Evolutionary conservation across 1,140 invertebrate genomes (phyloP), one percentile per base, ranked within the genome.

Genomic region (Cotesia glomerata): DNA sequence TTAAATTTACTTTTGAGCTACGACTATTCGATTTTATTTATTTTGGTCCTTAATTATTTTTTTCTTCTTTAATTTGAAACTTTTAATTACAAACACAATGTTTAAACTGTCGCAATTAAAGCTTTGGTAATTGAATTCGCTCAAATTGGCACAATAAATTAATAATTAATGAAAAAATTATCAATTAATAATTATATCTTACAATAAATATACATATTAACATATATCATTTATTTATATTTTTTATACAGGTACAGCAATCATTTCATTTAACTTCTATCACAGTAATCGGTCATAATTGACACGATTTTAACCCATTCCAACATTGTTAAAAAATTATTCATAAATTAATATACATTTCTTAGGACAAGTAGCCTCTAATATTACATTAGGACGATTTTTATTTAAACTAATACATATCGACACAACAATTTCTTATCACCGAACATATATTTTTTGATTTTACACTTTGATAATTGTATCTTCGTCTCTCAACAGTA

Each of bases 211-310:
- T 45, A 45, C 39, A 45, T 45, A 45, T 9, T 45, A 45, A 45
- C 39, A 45, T 11, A 45, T 45, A 45, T 45, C 7, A 9, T 54
- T 39, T 54, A 49, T 34, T 49, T 54, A 16, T 51, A 3, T 26
- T 45, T 18, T 67, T 67, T 52, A 26, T 54, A 67, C 65, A 67
- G 65, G 65, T 67, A 67, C 65, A 32, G 35, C 18, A 67, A 67
- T 67, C 26, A 52, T 39, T 54, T 11, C 32, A 54, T 67, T 35
- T 2, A 51, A 65, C 8, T 52, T 49, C 65, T 67, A 67, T 67
- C 65, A 67, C 65, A 67, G 65, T 51, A 54, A 18, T 67, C 26
- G 26, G 9, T 18, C 18, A 16, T 26, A 14, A 67, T 35, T 39
- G 39, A 45, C 39, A 9, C 39, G 39, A 45, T 62, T 35, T 34